A percentile compares a stretch with the other conserved stretches of the same genome.
Evolutionary conservation across 2,797 vertebrate species (phyloP).

Genomic region (Cyclura pinguis): DNA sequence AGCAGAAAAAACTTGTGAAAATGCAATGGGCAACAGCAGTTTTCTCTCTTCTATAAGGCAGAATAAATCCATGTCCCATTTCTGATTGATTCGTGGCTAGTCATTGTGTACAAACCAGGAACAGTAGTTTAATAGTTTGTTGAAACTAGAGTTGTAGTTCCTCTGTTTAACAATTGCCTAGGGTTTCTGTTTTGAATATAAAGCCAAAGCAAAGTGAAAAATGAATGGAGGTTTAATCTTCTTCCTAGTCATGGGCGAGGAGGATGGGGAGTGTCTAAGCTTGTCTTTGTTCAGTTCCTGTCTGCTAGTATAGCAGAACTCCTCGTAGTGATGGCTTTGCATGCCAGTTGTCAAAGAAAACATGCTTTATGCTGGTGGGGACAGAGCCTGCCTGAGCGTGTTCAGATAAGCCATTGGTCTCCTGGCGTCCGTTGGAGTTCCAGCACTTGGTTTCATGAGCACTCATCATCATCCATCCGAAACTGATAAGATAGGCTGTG

Average conservation of each 20-base stretch:
- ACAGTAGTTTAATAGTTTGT: not conserved
- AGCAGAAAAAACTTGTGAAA: not conserved
- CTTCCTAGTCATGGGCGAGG: no score
- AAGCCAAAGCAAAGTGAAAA: not conserved
- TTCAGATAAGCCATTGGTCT: not conserved
- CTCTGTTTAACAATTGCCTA: not conserved
- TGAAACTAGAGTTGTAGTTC: not conserved
- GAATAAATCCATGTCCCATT: not conserved
- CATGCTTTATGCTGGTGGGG: not conserved
- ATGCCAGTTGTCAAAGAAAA: not conserved
- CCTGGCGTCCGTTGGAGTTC: not conserved
- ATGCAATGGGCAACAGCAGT: not conserved
- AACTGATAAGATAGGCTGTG: not conserved
- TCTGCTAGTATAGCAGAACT: not conserved
- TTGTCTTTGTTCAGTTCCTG: not conserved
- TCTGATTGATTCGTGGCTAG: not conserved
- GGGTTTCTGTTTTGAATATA: not conserved
- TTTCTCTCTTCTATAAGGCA: not conserved
- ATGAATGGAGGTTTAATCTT: not conserved
- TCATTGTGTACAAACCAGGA: not conserved
- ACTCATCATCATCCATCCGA: not conserved
- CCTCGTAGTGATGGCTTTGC: conserved; percentile 7
- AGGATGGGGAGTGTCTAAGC: not conserved
- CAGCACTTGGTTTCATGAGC: not conserved
- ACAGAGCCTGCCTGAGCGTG: not conserved